phyloP scores from a whole-genome alignment of 1,140 invertebrate species.

The Cepaea nemoralis region DNA sequence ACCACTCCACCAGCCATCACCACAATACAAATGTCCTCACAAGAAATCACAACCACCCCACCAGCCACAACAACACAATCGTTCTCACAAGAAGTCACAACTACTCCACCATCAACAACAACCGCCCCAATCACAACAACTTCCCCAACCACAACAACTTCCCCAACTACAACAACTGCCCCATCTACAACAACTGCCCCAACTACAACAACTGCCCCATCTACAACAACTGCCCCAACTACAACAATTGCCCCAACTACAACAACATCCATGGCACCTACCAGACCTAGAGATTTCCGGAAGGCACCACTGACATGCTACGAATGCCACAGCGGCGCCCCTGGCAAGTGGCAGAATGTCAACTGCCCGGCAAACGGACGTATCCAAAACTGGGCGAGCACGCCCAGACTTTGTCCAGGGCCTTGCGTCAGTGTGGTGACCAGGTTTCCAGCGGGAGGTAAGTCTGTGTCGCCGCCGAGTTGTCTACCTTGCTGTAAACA shows the following conservation, averaged over 20 bases:
- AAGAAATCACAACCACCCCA: too few relatives aligned
- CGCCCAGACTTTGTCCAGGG: neutral
- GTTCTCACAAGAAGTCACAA: too few relatives aligned
- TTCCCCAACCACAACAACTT: neutral
- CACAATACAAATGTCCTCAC: too few relatives aligned
- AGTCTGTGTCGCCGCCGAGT: too few relatives aligned
- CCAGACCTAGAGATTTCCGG: too few relatives aligned
- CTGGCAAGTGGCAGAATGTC: neutral
- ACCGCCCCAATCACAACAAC: neutral
- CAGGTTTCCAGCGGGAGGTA: neutral
- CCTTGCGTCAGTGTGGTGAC: neutral
- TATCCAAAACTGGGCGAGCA: neutral
- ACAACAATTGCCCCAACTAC: neutral
- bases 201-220: neutral
- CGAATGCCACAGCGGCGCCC: slow-evolving; percentile 1
- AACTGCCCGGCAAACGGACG: neutral
- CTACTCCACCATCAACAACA: neutral
- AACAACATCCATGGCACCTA: neutral
- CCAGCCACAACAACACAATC: too few relatives aligned
- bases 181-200: neutral
- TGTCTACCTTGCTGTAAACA: too few relatives aligned
- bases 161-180: neutral
- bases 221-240: neutral
- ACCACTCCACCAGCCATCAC: too few relatives aligned
- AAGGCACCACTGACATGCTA: neutral